Base-by-base conservation (phyloP, 2,888 invertebrate genomes). In the Venusia cambrica region DNA sequence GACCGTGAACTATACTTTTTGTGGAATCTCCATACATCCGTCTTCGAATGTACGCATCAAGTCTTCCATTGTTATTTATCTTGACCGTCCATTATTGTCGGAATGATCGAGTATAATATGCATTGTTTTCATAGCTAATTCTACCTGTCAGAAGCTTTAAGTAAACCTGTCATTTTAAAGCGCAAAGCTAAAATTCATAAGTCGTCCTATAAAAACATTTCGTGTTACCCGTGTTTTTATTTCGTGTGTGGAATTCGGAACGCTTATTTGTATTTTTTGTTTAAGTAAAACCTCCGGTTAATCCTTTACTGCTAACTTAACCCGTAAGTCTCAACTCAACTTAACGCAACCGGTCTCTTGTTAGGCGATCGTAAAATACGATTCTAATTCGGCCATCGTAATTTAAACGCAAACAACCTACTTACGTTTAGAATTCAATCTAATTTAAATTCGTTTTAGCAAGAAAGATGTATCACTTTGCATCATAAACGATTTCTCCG, bases 1-100 rank as follows among this genome's bases (percentile, higher is more conserved):
- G 76, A 47, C 77, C 78, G 60, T 37, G 80, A 79, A 80, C 79
- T 79, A 75, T 76, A 71, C 60, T 73, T 77, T 83, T 79, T 76
- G 69, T 72, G 55, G 61, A 63, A 64, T 59, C 66, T 60, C 51
- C 53, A 57, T 58, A 76, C 70, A 76, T 81, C 74, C 77, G 76
- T 75, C 62, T 71, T 76, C 65, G 60, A 54, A 64, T 62, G 52
- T 66, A 72, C 67, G 71, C 64, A 64, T 65, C n/a, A n/a, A n/a
- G 58, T 10, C 15, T 8, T 18, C 30, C 39, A 26, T 30, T 22
- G 35, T 40, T 40, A 33, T 38, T 25, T 38, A 24, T 34, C 34
- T 34, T 30, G 30, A 20, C 30, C 30, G 15, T 25, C 30, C 9
- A 26, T 35, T 33, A 38, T 30, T 40, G 34, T 39, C 15, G 30